These are phyloP conservation scores for Sebastes fasciatus DNA, from an alignment of 2,113 vertebrate genomes.

Conservation along the genomic window DNA sequence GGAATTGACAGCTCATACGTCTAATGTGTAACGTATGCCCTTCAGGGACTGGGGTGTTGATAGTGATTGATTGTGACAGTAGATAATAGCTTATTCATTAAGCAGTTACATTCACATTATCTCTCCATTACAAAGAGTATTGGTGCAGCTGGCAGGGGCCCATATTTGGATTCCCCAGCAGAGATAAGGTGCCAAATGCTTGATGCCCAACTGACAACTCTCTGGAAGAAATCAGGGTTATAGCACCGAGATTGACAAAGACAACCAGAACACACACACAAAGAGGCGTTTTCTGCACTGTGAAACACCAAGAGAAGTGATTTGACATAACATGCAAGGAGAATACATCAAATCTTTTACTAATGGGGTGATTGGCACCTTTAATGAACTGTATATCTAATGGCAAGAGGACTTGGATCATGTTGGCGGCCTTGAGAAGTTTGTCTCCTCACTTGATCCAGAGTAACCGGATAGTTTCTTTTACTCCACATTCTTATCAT, in stretches of 20 bases:
- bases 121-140: conserved; percentile 50
- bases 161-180: conserved; percentile 52
- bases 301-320: conserved; percentile 24
- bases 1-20: neutral
- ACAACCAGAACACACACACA: conserved; percentile 45
- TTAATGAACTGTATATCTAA: conserved; percentile 31
- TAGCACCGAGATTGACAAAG: conserved; percentile 57
- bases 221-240: conserved; percentile 42
- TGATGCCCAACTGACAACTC: conserved; percentile 59
- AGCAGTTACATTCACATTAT: conserved; percentile 46
- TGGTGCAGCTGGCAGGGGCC: conserved; percentile 43
- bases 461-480: too few relatives aligned
- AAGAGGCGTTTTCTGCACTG: conserved; percentile 39
- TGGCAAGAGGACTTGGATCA: conserved; percentile 12
- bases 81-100: conserved; percentile 53
- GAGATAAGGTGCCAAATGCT: conserved; percentile 64
- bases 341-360: conserved; percentile 30
- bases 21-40: neutral
- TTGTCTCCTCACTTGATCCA: neutral
- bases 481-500: conserved; percentile 26
- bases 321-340: conserved; percentile 24
- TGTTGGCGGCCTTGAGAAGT: neutral
- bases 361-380: conserved; percentile 24
- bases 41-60: conserved; percentile 20
- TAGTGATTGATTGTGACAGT: conserved; percentile 42